Percentiles rank a stretch among this genome's conserved stretches.
These are phyloP conservation scores for Emydoidea blandingii DNA, from an alignment of 2,797 vertebrate genomes.

Conservation along the genomic window DNA sequence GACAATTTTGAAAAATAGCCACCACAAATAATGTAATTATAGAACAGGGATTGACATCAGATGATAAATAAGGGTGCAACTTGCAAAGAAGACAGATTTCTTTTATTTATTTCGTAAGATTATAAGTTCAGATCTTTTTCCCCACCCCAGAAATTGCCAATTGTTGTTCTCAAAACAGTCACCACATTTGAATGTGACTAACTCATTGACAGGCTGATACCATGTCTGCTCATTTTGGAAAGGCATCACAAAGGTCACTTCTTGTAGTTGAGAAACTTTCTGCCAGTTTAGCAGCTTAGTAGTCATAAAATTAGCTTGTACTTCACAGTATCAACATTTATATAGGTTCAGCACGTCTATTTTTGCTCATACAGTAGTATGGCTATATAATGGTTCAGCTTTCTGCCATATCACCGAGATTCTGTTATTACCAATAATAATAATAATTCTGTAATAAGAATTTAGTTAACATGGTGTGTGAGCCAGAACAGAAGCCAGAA, in stretches of 20 bases:
- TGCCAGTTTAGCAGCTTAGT: not conserved
- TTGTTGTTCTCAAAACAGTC: not conserved
- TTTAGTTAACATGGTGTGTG: not conserved
- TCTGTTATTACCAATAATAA: not conserved
- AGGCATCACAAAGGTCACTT: not conserved
- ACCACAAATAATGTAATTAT: slow-evolving; percentile 48
- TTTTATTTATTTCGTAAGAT: slow-evolving; percentile 26
- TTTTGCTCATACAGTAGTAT: not conserved
- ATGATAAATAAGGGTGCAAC: slow-evolving; percentile 5
- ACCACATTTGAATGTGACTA: not conserved
- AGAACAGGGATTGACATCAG: slow-evolving; percentile 25
- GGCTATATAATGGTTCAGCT: not conserved
- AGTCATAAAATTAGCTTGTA: not conserved
- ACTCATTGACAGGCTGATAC: not conserved
- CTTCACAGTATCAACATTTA: not conserved
- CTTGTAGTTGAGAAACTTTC: not conserved
- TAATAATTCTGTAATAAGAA: not conserved
- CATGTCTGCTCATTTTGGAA: not conserved
- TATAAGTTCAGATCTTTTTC: not conserved
- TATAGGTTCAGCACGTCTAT: not conserved
- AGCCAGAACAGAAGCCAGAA: not conserved
- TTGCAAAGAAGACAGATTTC: not conserved
- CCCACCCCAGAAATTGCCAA: not conserved
- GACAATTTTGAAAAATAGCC: slow-evolving; percentile 46
- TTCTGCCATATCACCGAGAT: not conserved